Evolutionary conservation across 2,888 invertebrate genomes (phyloP), one percentile per base, ranked within the genome.

Genomic region (Eucera pruinosa): DNA sequence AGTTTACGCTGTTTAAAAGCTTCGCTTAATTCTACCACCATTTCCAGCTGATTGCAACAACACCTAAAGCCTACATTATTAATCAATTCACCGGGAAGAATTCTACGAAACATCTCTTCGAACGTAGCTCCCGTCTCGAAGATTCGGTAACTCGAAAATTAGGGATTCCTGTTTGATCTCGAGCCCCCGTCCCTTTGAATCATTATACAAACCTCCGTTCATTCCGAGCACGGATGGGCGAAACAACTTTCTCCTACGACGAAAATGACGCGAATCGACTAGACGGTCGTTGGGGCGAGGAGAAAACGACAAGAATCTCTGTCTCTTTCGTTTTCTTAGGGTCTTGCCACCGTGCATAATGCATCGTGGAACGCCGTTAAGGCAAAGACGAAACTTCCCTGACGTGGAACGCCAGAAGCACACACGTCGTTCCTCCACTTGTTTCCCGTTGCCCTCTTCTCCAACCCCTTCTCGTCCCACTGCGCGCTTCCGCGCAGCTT

Each of bases 301-400:
- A 69, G 25, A 41, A 54, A 72, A 55, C 70, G 75, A 62, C 68
- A 62, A 33, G 33, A 67, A 69, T 54, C 64, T 64, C 54, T 43
- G 47, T 68, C 72, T 52, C 23, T 61, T 20, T 50, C 54, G 39
- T 39, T 73, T 47, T 58, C 74, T 50, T 30, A 9, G 55, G 55
- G 52, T 67, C 61, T 73, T 76, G 60, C 66, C 62, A 81, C 60
- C 69, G 47, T 85, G 85, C 84, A 84, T 84, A 84, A 84, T 84
- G 83, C 83, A 84, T 83, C 66, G 68, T 55, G 66, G 65, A 77
- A 71, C 61, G 68, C 65, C 45, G 73, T 71, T 75, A 77, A 76
- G 71, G 69, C 67, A 77, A 83, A 85, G 81, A 67, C 60, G 79
- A 72, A 85, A 85, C 75, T 82, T 84, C 55, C 41, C 52, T 67